Conservation (phyloP, 2,888 invertebrate genomes). For the Microctonus brassicae region DNA sequence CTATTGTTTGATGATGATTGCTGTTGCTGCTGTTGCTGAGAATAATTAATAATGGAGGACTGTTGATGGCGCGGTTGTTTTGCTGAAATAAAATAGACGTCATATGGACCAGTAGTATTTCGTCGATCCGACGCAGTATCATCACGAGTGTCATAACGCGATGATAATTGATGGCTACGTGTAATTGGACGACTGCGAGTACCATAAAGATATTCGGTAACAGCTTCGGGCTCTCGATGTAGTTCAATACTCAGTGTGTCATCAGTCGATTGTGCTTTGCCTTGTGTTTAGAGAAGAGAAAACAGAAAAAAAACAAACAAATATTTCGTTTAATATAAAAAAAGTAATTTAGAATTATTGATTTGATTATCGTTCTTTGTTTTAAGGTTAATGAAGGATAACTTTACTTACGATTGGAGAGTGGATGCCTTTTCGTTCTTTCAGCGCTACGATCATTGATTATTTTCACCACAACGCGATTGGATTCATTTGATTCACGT, state of each 20-base stretch:
- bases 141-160: conserved; percentile 65
- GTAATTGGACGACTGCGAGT: conserved; percentile 72
- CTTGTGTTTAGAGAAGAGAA: conserved; percentile 48
- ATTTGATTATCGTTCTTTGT: neutral
- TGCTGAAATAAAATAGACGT: conserved; percentile 63
- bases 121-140: conserved; percentile 54
- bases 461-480: conserved; percentile 66
- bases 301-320: neutral
- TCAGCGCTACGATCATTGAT: conserved; percentile 58
- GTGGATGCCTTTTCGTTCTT: conserved; percentile 57
- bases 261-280: conserved; percentile 66
- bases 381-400: neutral
- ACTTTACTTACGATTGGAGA: conserved; percentile 59
- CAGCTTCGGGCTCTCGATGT: conserved; percentile 73
- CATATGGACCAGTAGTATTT: conserved; percentile 51
- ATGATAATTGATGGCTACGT: conserved; percentile 69
- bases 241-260: conserved; percentile 70
- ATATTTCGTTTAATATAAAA: neutral
- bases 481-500: conserved; percentile 64
- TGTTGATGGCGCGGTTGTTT: conserved; percentile 55
- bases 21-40: conserved; percentile 52
- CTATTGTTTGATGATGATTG: conserved; percentile 63
- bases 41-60: conserved; percentile 12
- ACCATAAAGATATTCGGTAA: conserved; percentile 73
- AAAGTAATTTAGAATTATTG: neutral